Evolutionary conservation across 1,140 invertebrate genomes (phyloP), one percentile per base, ranked within the genome.

Genomic region (Coenobita brevimanus): DNA sequence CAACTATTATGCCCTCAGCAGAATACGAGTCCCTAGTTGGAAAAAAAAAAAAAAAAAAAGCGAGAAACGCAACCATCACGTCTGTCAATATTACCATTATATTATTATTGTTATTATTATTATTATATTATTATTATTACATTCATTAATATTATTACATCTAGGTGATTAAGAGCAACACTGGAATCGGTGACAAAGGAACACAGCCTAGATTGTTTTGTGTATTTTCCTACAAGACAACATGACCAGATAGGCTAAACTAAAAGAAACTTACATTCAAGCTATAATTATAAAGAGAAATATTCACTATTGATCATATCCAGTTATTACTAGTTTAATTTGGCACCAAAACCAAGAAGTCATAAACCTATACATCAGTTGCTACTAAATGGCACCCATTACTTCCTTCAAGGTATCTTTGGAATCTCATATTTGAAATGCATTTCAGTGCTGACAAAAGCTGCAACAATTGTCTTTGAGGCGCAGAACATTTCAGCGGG

Each of bases 311-410:
- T 85, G 71, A 76, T 85, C 73, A 60, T 78, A 85, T 78, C 54
- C 82, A 76, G 73, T 60, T 62, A 76, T 78, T 85, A 85, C 82
- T 85, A 85, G 30, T 78, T 78, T 85, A 85, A 85, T 85, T 85
- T 85, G 82, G 82, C 82, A 85, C 82, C 82, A 85, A 46, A 71
- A 85, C 71, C 82, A 85, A 85, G 82, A 84, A 75, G 82, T 85
- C 71, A 64, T 62, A 60, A 62, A 75, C 82, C 82, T 85, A 85
- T 17, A 33, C 73, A 46, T 64, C n/a, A 85, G 82, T 84, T 60
- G 82, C 71, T 76, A 60, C 50, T 50, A 76, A 62, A 85, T 85
- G 82, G 82, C 82, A 85, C 82, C 71, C 71, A 41, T 76, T 75
- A 76, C 69, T 64, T 76, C 82, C 82, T 85, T 64, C 71, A 64